Conservation (phyloP, 2,797 vertebrate species). For the Lophotriccus pileatus region DNA sequence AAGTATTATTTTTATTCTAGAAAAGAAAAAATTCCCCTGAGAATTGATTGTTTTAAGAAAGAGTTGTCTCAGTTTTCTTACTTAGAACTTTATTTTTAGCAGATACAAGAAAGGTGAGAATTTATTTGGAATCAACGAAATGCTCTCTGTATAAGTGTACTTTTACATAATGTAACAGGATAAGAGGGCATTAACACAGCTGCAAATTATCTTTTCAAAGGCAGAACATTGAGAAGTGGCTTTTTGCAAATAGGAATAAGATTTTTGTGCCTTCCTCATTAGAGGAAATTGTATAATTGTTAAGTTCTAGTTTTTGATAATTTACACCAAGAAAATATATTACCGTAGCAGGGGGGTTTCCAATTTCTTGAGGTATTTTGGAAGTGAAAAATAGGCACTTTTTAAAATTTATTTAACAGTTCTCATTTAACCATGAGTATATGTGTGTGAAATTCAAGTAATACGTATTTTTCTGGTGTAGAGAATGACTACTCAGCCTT, state of each 20-base stretch:
- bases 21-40: background rate
- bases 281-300: background rate
- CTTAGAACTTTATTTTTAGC: background rate
- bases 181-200: background rate
- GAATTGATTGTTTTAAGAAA: background rate
- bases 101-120: background rate
- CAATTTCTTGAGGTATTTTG: background rate
- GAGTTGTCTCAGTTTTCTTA: background rate
- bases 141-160: background rate
- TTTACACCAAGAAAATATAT: background rate
- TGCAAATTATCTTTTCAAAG: background rate
- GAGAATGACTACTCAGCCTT: background rate
- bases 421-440: background rate
- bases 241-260: background rate
- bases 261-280: background rate
- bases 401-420: background rate
- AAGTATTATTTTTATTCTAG: background rate
- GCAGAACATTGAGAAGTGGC: background rate
- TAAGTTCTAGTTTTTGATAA: background rate
- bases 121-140: background rate
- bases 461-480: rapidly evolving
- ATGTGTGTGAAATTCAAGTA: background rate
- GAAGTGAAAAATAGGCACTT: background rate
- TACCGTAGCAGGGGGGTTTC: background rate
- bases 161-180: background rate